phyloP scores from a whole-genome alignment of 2,797 vertebrate species.

The Orestias chungarensis region DNA sequence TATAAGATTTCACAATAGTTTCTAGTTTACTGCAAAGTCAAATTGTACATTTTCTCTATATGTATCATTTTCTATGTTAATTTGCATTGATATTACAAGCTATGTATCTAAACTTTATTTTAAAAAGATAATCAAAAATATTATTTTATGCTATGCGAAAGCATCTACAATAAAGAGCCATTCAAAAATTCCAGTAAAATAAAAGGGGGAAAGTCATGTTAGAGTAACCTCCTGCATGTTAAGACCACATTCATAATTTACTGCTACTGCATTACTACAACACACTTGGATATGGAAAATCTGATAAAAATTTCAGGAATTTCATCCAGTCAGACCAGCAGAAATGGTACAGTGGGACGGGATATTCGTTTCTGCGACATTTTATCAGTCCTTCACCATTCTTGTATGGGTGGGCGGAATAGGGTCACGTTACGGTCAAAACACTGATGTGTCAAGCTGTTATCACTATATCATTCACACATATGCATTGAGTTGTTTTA shows the following conservation, averaged over 20 bases:
- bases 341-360: slow-evolving; percentile 25
- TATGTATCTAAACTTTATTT: neutral
- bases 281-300: slow-evolving; percentile 54
- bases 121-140: neutral
- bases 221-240: slow-evolving; percentile 29
- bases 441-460: slow-evolving; percentile 14
- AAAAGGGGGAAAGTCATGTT: slow-evolving; percentile 13
- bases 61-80: no score
- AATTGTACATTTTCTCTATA: neutral
- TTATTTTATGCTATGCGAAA: no score
- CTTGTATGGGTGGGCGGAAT: slow-evolving; percentile 3
- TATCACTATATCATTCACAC: neutral
- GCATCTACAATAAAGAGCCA: neutral
- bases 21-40: neutral
- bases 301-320: slow-evolving; percentile 64
- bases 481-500: neutral
- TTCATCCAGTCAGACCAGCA: slow-evolving; percentile 57
- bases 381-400: slow-evolving; percentile 25
- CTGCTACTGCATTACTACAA: slow-evolving; percentile 57
- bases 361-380: slow-evolving; percentile 27
- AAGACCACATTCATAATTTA: slow-evolving; percentile 68
- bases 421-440: slow-evolving; percentile 20
- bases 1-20: neutral
- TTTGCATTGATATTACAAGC: no score
- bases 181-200: neutral